phyloP scores from a whole-genome alignment of 2,113 vertebrate genomes.

The Ptychochromis oligacanthus region DNA sequence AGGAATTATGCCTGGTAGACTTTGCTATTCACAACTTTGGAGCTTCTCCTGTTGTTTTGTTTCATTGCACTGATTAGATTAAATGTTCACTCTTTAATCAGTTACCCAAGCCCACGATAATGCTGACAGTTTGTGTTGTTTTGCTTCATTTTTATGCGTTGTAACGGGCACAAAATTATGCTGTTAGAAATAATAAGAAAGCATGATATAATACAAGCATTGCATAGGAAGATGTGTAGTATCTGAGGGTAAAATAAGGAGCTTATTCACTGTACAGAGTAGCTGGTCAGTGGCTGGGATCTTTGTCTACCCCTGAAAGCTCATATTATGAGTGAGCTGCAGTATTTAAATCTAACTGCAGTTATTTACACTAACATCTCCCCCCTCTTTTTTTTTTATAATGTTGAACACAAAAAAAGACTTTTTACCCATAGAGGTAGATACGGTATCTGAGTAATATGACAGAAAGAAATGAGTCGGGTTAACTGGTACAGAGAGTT shows the following conservation, averaged over 20 bases:
- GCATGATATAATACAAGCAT: slow-evolving; percentile 3
- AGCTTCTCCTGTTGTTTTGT: slow-evolving; percentile 71
- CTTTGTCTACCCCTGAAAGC: slow-evolving; percentile 2
- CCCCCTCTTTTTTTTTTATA: background rate
- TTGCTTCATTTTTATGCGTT: slow-evolving; percentile 13
- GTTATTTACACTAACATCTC: slow-evolving; percentile 6
- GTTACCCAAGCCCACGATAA: slow-evolving; percentile 39
- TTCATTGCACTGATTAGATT: slow-evolving; percentile 68
- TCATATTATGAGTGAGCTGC: slow-evolving; percentile 1
- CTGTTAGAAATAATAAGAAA: slow-evolving; percentile 2
- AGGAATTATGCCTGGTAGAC: slow-evolving; percentile 97
- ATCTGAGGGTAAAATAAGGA: slow-evolving; percentile 4
- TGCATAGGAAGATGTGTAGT: background rate
- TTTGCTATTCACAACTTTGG: slow-evolving; percentile 80
- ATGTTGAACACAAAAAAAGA: slow-evolving; percentile 15
- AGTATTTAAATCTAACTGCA: slow-evolving; percentile 23
- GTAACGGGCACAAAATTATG: background rate
- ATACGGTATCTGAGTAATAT: slow-evolving; percentile 75
- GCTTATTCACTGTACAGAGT: background rate
- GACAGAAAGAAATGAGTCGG: slow-evolving; percentile 81
- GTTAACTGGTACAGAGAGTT: slow-evolving; percentile 84
- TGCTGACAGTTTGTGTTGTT: slow-evolving; percentile 18
- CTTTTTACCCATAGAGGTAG: slow-evolving; percentile 62
- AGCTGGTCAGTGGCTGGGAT: slow-evolving; percentile 3
- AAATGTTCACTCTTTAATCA: slow-evolving; percentile 63